phyloP scores from a whole-genome alignment of 2,113 vertebrate genomes.

The Ammodytes dubius region DNA sequence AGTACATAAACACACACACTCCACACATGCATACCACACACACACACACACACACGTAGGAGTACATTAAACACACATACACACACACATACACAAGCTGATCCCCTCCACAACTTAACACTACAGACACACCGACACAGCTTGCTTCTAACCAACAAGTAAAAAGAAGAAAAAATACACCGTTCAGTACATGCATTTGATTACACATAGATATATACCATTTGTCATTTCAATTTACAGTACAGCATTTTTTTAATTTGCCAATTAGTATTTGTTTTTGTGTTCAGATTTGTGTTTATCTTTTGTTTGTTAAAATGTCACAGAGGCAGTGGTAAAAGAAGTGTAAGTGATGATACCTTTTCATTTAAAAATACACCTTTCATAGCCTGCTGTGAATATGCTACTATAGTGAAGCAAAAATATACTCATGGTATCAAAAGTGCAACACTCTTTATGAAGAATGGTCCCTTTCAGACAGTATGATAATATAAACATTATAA shows the following conservation, averaged over 20 bases:
- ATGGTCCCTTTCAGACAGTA: neutral
- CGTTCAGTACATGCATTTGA: neutral
- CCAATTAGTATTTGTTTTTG: neutral
- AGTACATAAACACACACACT: neutral
- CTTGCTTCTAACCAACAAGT: too few species aligned
- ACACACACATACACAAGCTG: conserved; percentile 41
- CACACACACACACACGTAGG: conserved; percentile 7
- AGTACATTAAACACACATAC: conserved; percentile 1
- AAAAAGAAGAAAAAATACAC: conserved; percentile 12
- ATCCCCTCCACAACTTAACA: conserved; percentile 58
- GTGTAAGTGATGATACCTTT: too few species aligned
- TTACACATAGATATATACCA: neutral
- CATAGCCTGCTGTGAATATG: too few species aligned
- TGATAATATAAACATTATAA: neutral
- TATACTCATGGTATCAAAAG: neutral
- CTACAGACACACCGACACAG: conserved; percentile 62
- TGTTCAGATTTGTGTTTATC: neutral
- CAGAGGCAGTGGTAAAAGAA: neutral
- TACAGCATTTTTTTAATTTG: neutral
- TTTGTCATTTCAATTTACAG: neutral
- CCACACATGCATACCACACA: neutral
- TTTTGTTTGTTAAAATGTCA: neutral
- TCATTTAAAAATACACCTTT: neutral
- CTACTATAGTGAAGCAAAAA: neutral
- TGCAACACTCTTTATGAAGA: neutral